phyloP scores from a whole-genome alignment of 2,888 invertebrate species.

The Xestia rhomboidea region DNA sequence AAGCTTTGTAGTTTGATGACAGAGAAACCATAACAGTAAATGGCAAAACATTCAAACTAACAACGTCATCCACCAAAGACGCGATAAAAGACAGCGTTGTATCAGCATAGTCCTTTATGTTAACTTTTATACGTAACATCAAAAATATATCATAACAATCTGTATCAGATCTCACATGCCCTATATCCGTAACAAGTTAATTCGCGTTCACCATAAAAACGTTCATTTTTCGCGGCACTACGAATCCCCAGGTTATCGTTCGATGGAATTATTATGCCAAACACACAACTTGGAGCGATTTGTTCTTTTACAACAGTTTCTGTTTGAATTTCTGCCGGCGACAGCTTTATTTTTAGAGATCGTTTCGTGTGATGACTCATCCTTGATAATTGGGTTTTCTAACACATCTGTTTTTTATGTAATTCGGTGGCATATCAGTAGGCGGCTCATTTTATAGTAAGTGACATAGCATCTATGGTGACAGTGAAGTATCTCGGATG shows the following conservation, averaged over 20 bases:
- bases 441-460: neutral
- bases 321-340: conserved; percentile 57
- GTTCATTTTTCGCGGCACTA: conserved; percentile 66
- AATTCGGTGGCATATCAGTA: neutral
- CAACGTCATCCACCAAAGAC: conserved; percentile 52
- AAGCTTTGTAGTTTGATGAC: conserved; percentile 42
- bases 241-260: conserved; percentile 70
- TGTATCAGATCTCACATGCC: conserved; percentile 64
- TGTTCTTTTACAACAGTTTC: conserved; percentile 69
- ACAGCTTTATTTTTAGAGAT: conserved; percentile 51
- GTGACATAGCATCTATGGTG: too few species aligned
- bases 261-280: conserved; percentile 74
- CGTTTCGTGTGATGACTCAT: conserved; percentile 38
- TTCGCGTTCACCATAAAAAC: conserved; percentile 69
- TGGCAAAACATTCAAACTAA: conserved; percentile 58
- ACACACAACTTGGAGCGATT: conserved; percentile 71
- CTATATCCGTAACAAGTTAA: conserved; percentile 70
- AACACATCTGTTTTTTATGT: conserved; percentile 9
- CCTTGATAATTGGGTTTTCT: conserved; percentile 37
- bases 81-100: conserved; percentile 43
- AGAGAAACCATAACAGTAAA: conserved; percentile 47
- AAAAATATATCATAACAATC: conserved; percentile 64
- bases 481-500: neutral
- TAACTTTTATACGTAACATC: conserved; percentile 62
- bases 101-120: conserved; percentile 51